Base-by-base conservation (phyloP, 2,113 vertebrate genomes). In the Rhegmatorhina hoffmannsi region DNA sequence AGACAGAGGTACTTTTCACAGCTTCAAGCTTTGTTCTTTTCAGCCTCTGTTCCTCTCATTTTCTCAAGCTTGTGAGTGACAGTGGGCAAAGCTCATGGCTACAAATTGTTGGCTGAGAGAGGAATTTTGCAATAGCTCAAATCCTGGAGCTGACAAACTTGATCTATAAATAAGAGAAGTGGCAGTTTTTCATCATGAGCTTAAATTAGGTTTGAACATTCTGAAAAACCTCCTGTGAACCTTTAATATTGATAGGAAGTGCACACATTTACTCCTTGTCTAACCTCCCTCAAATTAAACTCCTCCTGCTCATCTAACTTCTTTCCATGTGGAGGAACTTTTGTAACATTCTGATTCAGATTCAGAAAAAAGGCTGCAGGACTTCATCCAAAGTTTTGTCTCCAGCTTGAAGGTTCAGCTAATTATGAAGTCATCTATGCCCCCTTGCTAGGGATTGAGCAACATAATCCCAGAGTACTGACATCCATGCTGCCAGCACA, bases 141-240 rank as follows among this genome's bases (percentile, higher is more conserved):
- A 78, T 75, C 29, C 44, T 63, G 43, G 33, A 84, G 44, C 44
- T 75, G 87, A 78, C 66, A 91, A 94, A 62, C 20, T 26, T 84
- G 69, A 34, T 68, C 77, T 47, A 75, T 91, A 96, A 77, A 84
- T 95, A 89, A 89, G 34, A 67, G 26, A 80, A 81, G 16, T 63
- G 60, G 20, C 56, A 89, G 25, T 6, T 96, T 95, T 89, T 91
- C 56, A 87, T 87, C 44, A 49, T 0, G 3, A 91, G 44, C 26
- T 84, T 81, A 94, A 89, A 89, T 84, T 87, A 68, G 69, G 34
- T 79, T 84, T 55, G 34, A 90, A 84, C 38, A 73, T 53, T 84
- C 53, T 60, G 40, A 86, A 94, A 94, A 88, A 52, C 28, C 28
- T 73, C 28, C 72, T 46, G 50, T 80, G 91, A 88, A 90, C 44